Evolutionary conservation across 2,113 vertebrate genomes (phyloP), one percentile per base, ranked within the genome.

Genomic region (Scalopus aquaticus): DNA sequence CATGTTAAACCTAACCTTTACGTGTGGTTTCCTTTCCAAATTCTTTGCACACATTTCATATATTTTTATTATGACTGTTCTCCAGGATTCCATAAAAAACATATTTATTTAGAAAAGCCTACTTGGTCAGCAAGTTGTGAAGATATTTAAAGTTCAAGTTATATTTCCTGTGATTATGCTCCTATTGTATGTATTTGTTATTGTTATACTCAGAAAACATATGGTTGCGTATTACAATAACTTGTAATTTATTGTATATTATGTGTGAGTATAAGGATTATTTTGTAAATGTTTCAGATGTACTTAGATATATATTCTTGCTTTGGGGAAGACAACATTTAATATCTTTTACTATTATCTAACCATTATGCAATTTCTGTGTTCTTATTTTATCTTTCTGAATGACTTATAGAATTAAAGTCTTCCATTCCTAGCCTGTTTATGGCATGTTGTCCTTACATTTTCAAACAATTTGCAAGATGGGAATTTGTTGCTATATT

Each of bases 321-420:
- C 39, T 86, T 74, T 49, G 20, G 26, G 28, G 12, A 77, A 35
- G 16, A 58, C 0, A 64, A 46, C 30, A 1, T 51, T 72, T 65
- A 70, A 88, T 13, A 15, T 35, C 39, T 72, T 91, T 46, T 85
- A 77, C 35, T 84, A 30, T 84, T 42, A 69, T 58, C 51, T 39
- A 69, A 15, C n/a, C 65, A 42, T 80, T 62, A 44, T 69, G 62
- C 37, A 60, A 15, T 72, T 92, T 67, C 17, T 85, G 15, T 69
- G 19, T 37, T 35, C 74, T 92, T 49, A 58, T 51, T 56, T 76
- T 51, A 62, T 32, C 28, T 62, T 80, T 9, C 58, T 89, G 73
- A n/a, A 60, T 91, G 42, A 65, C 24, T 46, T 88, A 39, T 88
- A 84, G 16, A 72, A 42, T 94, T 20, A 58, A 94, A 89, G 69